Conservation (phyloP, 2,888 invertebrate genomes). For the Conomelus anceps region DNA sequence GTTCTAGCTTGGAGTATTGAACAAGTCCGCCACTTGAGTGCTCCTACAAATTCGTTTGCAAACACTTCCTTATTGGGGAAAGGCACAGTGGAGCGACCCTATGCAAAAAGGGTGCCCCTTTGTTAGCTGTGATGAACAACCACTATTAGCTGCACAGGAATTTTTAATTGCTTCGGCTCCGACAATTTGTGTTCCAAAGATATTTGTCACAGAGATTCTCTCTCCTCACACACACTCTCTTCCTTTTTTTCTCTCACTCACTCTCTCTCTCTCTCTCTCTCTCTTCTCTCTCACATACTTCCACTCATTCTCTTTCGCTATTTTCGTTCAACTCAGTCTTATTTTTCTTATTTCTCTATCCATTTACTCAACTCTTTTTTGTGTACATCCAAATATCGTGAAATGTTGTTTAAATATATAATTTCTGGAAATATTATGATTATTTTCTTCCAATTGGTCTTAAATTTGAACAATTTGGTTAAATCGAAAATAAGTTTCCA, state of each 20-base stretch:
- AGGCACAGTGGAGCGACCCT: neutral
- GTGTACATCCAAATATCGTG: too few relatives aligned
- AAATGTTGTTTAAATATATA: too few relatives aligned
- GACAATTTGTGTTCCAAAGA: neutral
- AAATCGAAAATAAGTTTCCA: too few relatives aligned
- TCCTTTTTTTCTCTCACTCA: neutral
- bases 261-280: neutral
- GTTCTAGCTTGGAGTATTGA: neutral
- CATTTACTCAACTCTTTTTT: too few relatives aligned
- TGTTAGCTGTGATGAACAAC: neutral
- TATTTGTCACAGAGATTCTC: neutral
- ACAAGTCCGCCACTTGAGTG: neutral
- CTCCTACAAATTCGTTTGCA: neutral
- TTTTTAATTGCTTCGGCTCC: neutral
- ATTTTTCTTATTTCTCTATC: neutral
- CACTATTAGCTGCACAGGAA: neutral
- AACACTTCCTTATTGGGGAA: neutral
- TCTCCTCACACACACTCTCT: neutral
- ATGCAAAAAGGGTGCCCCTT: neutral
- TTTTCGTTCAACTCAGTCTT: neutral
- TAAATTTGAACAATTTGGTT: too few relatives aligned
- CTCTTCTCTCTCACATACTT: neutral
- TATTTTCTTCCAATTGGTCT: too few relatives aligned
- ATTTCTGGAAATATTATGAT: too few relatives aligned
- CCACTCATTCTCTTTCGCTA: neutral